Percentiles rank a stretch among this genome's conserved stretches.
phyloP scores from a whole-genome alignment of 2,113 vertebrate genomes.

The Todiramphus saurophagus region DNA sequence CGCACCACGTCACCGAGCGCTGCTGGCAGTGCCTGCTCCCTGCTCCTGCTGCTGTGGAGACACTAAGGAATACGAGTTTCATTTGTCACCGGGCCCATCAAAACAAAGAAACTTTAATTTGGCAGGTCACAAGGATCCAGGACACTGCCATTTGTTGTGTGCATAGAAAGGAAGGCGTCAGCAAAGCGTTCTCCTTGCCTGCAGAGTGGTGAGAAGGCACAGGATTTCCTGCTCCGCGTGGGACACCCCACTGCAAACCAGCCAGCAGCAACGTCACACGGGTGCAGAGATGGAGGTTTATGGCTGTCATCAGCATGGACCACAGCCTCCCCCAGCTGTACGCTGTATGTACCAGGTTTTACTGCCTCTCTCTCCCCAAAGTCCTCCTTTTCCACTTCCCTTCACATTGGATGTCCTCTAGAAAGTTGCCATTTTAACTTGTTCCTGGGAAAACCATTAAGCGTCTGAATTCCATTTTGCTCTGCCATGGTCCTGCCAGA shows the following conservation, averaged over 20 bases:
- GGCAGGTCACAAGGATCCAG: not conserved
- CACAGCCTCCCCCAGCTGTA: not conserved
- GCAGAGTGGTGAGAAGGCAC: not conserved
- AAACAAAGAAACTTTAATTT: not conserved
- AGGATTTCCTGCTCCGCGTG: fast-evolving
- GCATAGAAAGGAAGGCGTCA: not conserved
- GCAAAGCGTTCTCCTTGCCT: fast-evolving
- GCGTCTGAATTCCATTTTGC: fast-evolving
- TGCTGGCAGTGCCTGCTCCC: not conserved
- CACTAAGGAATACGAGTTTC: fast-evolving
- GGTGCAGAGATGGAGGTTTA: not conserved
- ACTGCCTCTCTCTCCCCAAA: fast-evolving
- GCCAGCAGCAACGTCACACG: fast-evolving
- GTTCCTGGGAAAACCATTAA: not conserved
- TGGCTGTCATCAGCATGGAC: fast-evolving
- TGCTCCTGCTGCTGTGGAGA: not conserved
- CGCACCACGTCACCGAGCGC: not conserved
- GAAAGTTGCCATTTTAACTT: not conserved
- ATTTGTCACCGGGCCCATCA: not conserved
- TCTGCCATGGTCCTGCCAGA: fast-evolving
- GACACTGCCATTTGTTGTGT: not conserved
- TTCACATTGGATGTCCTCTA: not conserved
- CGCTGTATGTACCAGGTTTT: fast-evolving
- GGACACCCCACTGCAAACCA: fast-evolving
- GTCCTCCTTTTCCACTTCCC: not conserved